These are phyloP conservation scores for Valencia hispanica DNA, from an alignment of 2,797 vertebrate genomes.

Conservation along the genomic window DNA sequence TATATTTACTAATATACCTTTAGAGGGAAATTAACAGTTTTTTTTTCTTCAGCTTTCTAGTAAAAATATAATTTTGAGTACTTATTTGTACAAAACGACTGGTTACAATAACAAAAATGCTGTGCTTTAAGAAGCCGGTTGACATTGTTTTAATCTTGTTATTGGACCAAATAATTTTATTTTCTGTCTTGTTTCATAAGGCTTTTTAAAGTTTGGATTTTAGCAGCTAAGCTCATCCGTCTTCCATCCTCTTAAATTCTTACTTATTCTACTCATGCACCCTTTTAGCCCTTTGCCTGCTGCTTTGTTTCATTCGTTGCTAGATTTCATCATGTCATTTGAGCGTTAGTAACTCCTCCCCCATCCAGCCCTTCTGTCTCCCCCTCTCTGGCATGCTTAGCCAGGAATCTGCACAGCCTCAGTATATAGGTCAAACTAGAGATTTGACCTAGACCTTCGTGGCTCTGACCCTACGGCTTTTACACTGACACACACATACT, in stretches of 20 bases:
- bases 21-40: too few relatives aligned
- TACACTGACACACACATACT: slow-evolving; percentile 19
- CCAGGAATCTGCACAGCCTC: slow-evolving; percentile 52
- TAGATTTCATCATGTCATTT: slow-evolving; percentile 33
- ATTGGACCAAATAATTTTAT: background rate
- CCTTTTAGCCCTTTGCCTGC: slow-evolving; percentile 32
- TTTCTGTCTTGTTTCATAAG: background rate
- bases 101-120: background rate
- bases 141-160: background rate
- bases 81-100: background rate
- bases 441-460: slow-evolving; percentile 67
- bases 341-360: slow-evolving; percentile 8
- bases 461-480: slow-evolving; percentile 59
- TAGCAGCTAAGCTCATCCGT: slow-evolving; percentile 5
- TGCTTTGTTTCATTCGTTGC: slow-evolving; percentile 46
- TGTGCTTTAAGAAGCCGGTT: background rate
- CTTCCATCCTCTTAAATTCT: slow-evolving; percentile 30
- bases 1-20: too few relatives aligned
- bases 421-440: slow-evolving; percentile 77
- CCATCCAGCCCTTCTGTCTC: background rate
- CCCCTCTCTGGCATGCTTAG: slow-evolving; percentile 57
- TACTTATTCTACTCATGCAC: slow-evolving; percentile 37
- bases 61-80: background rate
- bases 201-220: background rate
- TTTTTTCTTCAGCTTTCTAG: background rate